phyloP scores from a whole-genome alignment of 2,113 vertebrate genomes.

The Conger conger region DNA sequence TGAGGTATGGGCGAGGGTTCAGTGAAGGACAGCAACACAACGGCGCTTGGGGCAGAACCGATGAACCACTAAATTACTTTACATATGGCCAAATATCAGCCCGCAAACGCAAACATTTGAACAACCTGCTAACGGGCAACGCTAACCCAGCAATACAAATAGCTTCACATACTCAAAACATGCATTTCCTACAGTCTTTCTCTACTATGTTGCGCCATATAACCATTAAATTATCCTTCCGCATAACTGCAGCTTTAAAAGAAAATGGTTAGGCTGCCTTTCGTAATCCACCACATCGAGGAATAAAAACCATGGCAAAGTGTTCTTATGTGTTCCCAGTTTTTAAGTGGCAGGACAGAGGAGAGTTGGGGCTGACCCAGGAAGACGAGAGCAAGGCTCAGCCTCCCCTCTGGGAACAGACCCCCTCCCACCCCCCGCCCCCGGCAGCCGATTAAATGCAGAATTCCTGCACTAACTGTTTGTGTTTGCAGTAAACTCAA shows the following conservation, averaged over 20 bases:
- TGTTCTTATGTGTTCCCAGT: not conserved
- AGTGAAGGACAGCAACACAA: no score
- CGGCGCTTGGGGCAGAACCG: not conserved
- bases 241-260: not conserved
- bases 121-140: not conserved
- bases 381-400: slow-evolving; percentile 16
- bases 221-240: not conserved
- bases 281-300: not conserved
- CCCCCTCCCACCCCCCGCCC: slow-evolving; percentile 44
- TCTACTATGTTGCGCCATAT: not conserved
- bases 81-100: not conserved
- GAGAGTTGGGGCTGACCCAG: slow-evolving; percentile 12
- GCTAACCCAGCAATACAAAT: not conserved
- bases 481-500: slow-evolving; percentile 80
- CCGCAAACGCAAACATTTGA: not conserved
- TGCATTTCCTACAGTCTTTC: not conserved
- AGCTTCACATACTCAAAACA: not conserved
- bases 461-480: slow-evolving; percentile 84
- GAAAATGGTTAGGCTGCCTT: not conserved
- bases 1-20: not conserved
- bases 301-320: not conserved
- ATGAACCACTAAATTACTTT: not conserved
- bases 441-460: slow-evolving; percentile 63
- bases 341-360: not conserved
- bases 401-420: slow-evolving; percentile 50